Conservation (phyloP, 2,113 vertebrate species). For the Ahaetulla prasina region DNA sequence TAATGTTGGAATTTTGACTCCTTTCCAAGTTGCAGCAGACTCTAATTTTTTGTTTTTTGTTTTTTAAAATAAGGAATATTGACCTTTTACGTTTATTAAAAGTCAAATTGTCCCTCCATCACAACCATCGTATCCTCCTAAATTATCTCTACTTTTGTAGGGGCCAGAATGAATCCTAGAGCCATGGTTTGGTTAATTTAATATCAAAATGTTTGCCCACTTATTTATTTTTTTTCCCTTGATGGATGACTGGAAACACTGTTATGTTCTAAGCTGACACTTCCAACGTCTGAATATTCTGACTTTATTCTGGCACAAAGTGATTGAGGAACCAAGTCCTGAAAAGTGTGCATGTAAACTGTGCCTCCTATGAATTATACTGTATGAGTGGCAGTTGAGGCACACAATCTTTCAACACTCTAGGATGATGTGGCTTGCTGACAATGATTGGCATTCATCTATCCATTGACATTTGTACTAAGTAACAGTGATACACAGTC, state of each 20-base stretch:
- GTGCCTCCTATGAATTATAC: background rate
- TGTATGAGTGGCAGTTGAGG: background rate
- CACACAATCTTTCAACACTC: background rate
- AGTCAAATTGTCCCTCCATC: background rate
- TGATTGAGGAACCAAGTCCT: background rate
- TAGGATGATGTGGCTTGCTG: background rate
- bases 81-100: background rate
- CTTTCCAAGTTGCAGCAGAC: background rate
- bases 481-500: background rate
- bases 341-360: background rate
- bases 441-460: background rate
- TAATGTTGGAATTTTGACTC: background rate
- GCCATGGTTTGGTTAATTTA: background rate
- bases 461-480: background rate
- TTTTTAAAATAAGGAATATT: background rate
- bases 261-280: background rate
- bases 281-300: background rate
- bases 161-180: background rate
- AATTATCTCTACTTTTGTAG: background rate
- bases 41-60: background rate
- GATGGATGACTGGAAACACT: background rate
- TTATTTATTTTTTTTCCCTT: background rate
- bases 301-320: background rate
- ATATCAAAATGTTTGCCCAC: background rate
- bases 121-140: background rate